Evolutionary conservation across 1,140 invertebrate genomes (phyloP), one percentile per base, ranked within the genome.

Genomic region (Diabrotica virgifera): DNA sequence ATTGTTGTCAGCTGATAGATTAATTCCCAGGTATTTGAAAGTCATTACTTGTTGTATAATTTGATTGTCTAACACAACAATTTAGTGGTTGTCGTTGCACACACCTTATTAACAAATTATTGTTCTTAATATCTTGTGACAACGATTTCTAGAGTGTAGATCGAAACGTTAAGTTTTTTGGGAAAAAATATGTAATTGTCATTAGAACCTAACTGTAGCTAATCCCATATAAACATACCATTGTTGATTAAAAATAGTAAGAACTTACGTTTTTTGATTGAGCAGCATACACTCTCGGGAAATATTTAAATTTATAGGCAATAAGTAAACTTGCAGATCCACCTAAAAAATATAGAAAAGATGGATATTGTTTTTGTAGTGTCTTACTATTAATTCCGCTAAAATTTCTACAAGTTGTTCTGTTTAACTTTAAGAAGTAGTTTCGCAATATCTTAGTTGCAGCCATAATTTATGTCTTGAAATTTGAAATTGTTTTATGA

Each of bases 201-300:
- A n/a, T n/a, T n/a, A n/a, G n/a, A n/a, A n/a, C n/a, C n/a, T n/a
- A n/a, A n/a, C n/a, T n/a, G n/a, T n/a, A n/a, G n/a, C n/a, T n/a
- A n/a, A n/a, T n/a, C n/a, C n/a, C n/a, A n/a, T n/a, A n/a, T n/a
- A n/a, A n/a, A n/a, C n/a, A n/a, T n/a, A n/a, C n/a, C n/a, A n/a
- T n/a, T n/a, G n/a, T n/a, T n/a, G n/a, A 36, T 37, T 13, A 46
- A 57, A 24, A 36, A 7, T 12, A n/a, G 35, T n/a, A 10, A 12
- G 7, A 9, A 63, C 62, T 64, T 58, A 68, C 66, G 36, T 35
- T 51, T 64, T 64, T 68, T 36, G 38, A 11, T 52, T 68, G 66
- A n/a, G 66, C 62, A 5, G 66, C 66, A 64, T 56, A 56, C 0
- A 64, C 66, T 50, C 46, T 51, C 40, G 6, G 50, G 36, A 58